Evolutionary conservation across 1,140 invertebrate genomes (phyloP), one percentile per base, ranked within the genome.

Genomic region (Pseudobourletiella spinata): DNA sequence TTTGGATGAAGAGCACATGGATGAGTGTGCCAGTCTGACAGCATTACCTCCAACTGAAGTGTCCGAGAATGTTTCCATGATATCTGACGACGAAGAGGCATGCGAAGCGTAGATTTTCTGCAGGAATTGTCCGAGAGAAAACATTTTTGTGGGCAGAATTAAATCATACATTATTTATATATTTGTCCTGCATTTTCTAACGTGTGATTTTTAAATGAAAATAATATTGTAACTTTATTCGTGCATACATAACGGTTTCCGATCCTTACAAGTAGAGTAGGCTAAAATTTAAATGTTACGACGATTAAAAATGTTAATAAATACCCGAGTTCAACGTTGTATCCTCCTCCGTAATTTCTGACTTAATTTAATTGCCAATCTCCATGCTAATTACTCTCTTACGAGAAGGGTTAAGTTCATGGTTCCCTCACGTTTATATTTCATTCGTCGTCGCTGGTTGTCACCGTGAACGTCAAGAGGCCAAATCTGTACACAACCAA

Each of bases 11-110:
- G 63, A 65, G 35, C 63, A 60, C 29, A 65, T 65, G 57, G 63
- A 65, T 28, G 63, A 65, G 16, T 65, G 63, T 32, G 57, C 57
- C 20, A 65, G 63, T 43, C 24, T 60, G n/a, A 65, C 57, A 56
- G 63, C 63, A 25, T 28, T 60, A 15, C 63, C 63, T 14, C 63
- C 63, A n/a, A 59, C 63, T 18, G 61, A 63, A 15, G 20, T 29
- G n/a, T 63, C 61, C 20, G 61, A 57, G 18, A 48, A 62, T 29
- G 52, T 57, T 29, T 52, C 60, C n/a, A 50, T 62, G 54, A 57
- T 62, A 54, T 62, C 60, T 6, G 60, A 57, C 16, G 60, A 56
- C n/a, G 46, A 48, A 48, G 22, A n/a, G 16, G 6, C 24, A 20
- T 8, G 24, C 8, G 16, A 18, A 18, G 18, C 6, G 18, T 48